Conservation (phyloP, 1,140 invertebrate species). For the Drosophila bocki region DNA sequence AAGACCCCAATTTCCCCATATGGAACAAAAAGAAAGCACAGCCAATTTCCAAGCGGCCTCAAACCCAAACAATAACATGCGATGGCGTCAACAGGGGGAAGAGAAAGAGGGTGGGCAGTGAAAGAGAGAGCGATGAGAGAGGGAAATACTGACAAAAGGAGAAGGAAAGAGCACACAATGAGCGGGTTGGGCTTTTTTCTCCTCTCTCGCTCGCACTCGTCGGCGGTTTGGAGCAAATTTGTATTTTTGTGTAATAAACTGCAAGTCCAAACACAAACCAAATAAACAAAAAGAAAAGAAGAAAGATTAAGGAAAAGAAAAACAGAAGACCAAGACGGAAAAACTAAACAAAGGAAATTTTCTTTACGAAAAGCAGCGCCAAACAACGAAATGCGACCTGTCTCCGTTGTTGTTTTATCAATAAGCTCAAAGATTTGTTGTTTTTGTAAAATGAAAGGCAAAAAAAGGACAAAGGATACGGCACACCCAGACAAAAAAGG, state of each 20-base stretch:
- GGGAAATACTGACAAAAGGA: background rate
- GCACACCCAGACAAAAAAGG: conserved; percentile 24
- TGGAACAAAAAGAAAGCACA: conserved; percentile 40
- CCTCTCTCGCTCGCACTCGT: conserved; percentile 7
- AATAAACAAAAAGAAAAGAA: conserved; percentile 30
- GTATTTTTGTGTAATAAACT: conserved; percentile 33
- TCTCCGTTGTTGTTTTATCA: conserved; percentile 47
- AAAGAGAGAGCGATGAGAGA: conserved; percentile 8
- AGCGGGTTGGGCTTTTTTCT: background rate
- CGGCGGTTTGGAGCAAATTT: conserved; percentile 27
- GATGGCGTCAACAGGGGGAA: conserved; percentile 6
- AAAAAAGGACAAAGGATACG: conserved; percentile 24
- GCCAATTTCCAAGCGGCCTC: conserved; percentile 45
- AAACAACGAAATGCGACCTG: conserved; percentile 15
- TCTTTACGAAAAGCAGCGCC: conserved; percentile 24
- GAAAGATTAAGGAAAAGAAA: conserved; percentile 18
- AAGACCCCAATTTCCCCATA: conserved; percentile 11
- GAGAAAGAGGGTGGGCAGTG: background rate
- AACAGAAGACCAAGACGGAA: conserved; percentile 10
- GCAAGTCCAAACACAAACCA: conserved; percentile 17
- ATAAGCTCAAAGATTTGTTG: conserved; percentile 31
- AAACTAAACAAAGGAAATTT: conserved; percentile 43
- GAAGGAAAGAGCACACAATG: conserved; percentile 10
- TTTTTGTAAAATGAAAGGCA: conserved; percentile 13
- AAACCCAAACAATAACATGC: conserved; percentile 58